phyloP scores from a whole-genome alignment of 2,888 invertebrate genomes.

The Exocentrus adspersus region DNA sequence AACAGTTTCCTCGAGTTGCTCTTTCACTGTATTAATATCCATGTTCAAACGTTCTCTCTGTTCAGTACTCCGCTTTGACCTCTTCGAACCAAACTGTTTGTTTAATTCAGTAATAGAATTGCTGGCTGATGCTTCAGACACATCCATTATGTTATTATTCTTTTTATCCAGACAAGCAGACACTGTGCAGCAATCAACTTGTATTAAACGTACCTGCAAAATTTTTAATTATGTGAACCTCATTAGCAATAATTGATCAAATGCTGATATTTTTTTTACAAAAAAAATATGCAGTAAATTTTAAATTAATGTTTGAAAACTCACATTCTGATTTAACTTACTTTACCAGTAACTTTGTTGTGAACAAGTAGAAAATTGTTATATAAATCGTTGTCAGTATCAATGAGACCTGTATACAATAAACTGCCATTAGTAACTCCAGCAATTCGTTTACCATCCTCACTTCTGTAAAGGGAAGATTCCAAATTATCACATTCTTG shows the following conservation, averaged over 20 bases:
- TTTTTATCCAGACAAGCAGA: constrained; percentile 41
- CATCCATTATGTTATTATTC: constrained; percentile 30
- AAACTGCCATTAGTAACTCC: constrained; percentile 49
- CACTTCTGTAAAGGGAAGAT: constrained; percentile 45
- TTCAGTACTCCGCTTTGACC: constrained; percentile 68
- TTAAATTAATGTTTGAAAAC: too few relatives aligned
- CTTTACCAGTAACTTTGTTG: constrained; percentile 53
- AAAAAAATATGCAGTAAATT: too few relatives aligned
- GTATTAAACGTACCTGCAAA: constrained; percentile 18
- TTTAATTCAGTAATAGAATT: constrained; percentile 62
- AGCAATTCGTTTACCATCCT: constrained; percentile 40
- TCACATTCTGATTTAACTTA: too few relatives aligned
- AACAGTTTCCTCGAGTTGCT: constrained; percentile 69
- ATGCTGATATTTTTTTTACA: too few relatives aligned
- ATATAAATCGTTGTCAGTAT: constrained; percentile 46
- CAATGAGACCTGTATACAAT: constrained; percentile 49
- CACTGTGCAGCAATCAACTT: constrained; percentile 46
- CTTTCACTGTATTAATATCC: constrained; percentile 68
- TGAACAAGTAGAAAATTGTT: constrained; percentile 53
- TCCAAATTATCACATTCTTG: constrained; percentile 46
- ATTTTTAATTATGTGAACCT: too few relatives aligned
- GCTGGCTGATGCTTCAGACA: constrained; percentile 24
- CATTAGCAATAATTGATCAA: too few relatives aligned
- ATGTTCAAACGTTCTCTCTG: constrained; percentile 70
- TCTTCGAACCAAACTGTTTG: constrained; percentile 74